Evolutionary conservation across 2,113 vertebrate genomes (phyloP), one percentile per base, ranked within the genome.

Genomic region (Illadopsis cleaveri): DNA sequence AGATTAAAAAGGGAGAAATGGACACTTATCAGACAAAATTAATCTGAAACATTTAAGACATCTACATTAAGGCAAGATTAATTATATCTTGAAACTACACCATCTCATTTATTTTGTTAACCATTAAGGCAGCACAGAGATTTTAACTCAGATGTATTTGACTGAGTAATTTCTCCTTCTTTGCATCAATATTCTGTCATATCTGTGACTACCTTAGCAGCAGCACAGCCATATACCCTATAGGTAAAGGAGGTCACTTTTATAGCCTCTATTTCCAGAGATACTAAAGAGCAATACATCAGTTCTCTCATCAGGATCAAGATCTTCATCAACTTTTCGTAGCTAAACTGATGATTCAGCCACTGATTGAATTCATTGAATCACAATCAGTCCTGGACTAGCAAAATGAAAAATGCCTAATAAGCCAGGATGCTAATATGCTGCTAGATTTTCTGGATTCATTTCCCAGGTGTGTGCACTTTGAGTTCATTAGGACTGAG

Each of bases 341-440:
- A 64, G 44, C 76, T 70, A 85, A 82, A 90, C 12, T 92, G 75
- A 68, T 94, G 86, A 94, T 88, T 92, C 89, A 92, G 75, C 44
- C 61, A 79, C 30, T 88, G 78, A 76, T 48, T 79, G 78, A 85
- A 93, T 88, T 92, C 12, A 75, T 17, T 85, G 82, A 82, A 82
- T 60, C 53, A 54, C 57, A 87, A 15, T 90, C 65, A 87, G 71
- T 94, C 51, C 42, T 33, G 23, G 24, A 82, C 58, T 79, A 90
- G 70, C 17, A 82, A 90, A 85, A 90, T 79, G 61, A 92, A 92
- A 85, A 92, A 60, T 88, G 15, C 13, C 68, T 95, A 90, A 72
- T 83, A 86, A 80, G 11, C 12, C 62, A 83, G 53, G 45, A 69
- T 92, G 62, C 11, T 88, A 90, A 87, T 71, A 75, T 15, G 7